A percentile compares a stretch with the other conserved stretches of the same genome.
Evolutionary conservation across 2,888 invertebrate species (phyloP).

Genomic region (Trissoscelio sp.): DNA sequence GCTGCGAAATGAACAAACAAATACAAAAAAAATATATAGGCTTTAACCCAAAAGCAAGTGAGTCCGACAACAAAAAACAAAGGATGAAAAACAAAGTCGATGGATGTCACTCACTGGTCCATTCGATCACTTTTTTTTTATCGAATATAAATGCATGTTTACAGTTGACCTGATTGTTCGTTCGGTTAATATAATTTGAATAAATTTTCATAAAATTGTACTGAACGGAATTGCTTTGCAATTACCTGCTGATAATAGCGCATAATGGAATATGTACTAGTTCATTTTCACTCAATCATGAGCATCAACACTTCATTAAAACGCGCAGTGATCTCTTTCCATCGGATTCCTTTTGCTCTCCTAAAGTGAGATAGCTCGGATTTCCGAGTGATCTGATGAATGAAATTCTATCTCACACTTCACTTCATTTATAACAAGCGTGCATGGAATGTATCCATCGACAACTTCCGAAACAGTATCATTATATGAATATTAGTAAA

Average conservation of each 20-base stretch:
- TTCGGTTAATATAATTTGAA: conserved; percentile 50
- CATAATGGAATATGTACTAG: conserved; percentile 59
- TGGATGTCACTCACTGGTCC: background rate
- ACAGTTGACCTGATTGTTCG: conserved; percentile 40
- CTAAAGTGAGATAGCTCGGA: conserved; percentile 59
- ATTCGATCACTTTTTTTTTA: conserved; percentile 28
- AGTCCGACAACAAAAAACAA: background rate
- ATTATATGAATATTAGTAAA: conserved; percentile 45
- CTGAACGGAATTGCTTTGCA: conserved; percentile 39
- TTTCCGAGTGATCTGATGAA: conserved; percentile 58
- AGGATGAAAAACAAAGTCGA: background rate
- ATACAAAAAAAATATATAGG: background rate
- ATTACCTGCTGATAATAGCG: conserved; percentile 49
- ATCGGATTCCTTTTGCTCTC: conserved; percentile 54
- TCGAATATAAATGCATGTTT: conserved; percentile 39
- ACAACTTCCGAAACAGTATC: conserved; percentile 45
- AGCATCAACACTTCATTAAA: conserved; percentile 64
- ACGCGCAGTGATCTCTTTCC: conserved; percentile 54
- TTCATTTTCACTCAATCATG: conserved; percentile 58
- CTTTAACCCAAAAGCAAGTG: background rate
- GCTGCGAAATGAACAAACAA: conserved; percentile 9
- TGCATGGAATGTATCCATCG: conserved; percentile 29
- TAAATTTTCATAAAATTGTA: conserved; percentile 51
- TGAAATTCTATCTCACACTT: conserved; percentile 61
- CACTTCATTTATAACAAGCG: conserved; percentile 47